Evolutionary conservation across 2,113 vertebrate species (phyloP), one percentile per base, ranked within the genome.

Genomic region (Passer domesticus): DNA sequence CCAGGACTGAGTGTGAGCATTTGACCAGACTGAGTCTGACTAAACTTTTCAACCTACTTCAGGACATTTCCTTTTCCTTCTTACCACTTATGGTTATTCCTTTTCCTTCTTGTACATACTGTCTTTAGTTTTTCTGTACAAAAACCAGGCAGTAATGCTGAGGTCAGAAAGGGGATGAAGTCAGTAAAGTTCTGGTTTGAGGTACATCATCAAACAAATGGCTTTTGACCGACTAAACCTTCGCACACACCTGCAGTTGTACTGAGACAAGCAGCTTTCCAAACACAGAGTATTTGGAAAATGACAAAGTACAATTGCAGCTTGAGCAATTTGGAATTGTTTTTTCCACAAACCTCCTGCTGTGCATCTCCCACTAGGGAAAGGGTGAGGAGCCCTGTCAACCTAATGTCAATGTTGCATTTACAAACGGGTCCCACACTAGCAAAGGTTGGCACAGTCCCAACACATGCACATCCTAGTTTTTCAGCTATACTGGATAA

Each of bases 231-330:
- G 1, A 56, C 41, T 52, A 56, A 74, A 47, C 21, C 10, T 3
- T 12, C 52, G 15, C 59, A 60, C n/a, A 87, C 68, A 87, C 12
- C 10, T 33, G 28, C 39, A 68, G 44, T 24, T 4, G 0, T 20
- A 63, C 39, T 3, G 11, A 75, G 39, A 37, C 0, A 0, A 78
- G 30, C 4, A 1, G 17, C 28, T 52, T 86, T 68, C 44, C 28
- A 59, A 87, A 82, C 7, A 31, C 3, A 20, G 31, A 14, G 44
- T 6, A 44, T 37, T 37, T 60, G 58, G 58, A 25, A 39, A 39
- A 39, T 39, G 35, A 60, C 70, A 77, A 94, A 70, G 64, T 39
- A 86, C 28, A 78, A 10, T 4, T 37, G 21, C 22, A 85, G 58
- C 31, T 59, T 27, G 24, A 86, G 59, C 31, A 59, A 76, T 59